Conservation (phyloP, 1,140 invertebrate species). For the Metaphire vulgaris region DNA sequence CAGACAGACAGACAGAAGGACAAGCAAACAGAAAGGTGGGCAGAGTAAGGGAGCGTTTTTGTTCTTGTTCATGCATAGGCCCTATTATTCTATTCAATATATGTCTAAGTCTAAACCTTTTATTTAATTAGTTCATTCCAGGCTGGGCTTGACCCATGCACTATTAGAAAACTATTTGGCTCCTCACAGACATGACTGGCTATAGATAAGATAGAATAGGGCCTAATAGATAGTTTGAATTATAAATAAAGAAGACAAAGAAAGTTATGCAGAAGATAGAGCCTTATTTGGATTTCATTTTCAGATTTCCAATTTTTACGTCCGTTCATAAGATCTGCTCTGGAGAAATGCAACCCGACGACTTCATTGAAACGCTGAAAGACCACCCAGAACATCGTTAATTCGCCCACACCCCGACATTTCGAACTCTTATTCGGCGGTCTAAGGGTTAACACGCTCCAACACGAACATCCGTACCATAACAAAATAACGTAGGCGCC, state of each 20-base stretch:
- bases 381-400: constrained; percentile 81
- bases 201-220: not conserved
- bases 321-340: constrained; percentile 87
- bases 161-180: not conserved
- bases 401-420: not conserved
- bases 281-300: constrained; percentile 19
- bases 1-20: too few relatives aligned
- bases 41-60: too few relatives aligned
- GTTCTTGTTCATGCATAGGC: too few relatives aligned
- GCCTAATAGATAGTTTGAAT: not conserved
- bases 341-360: constrained; percentile 67
- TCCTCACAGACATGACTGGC: not conserved
- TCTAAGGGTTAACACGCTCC: too few relatives aligned
- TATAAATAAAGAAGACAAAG: not conserved
- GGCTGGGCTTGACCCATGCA: not conserved
- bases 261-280: too few relatives aligned
- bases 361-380: constrained; percentile 84
- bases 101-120: too few relatives aligned
- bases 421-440: too few relatives aligned
- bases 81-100: too few relatives aligned
- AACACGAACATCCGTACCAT: too few relatives aligned
- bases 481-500: too few relatives aligned
- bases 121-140: too few relatives aligned
- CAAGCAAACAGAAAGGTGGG: too few relatives aligned
- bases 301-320: constrained; percentile 88